Evolutionary conservation across 1,140 invertebrate genomes (phyloP).

Genomic region (Micrasema longulum): DNA sequence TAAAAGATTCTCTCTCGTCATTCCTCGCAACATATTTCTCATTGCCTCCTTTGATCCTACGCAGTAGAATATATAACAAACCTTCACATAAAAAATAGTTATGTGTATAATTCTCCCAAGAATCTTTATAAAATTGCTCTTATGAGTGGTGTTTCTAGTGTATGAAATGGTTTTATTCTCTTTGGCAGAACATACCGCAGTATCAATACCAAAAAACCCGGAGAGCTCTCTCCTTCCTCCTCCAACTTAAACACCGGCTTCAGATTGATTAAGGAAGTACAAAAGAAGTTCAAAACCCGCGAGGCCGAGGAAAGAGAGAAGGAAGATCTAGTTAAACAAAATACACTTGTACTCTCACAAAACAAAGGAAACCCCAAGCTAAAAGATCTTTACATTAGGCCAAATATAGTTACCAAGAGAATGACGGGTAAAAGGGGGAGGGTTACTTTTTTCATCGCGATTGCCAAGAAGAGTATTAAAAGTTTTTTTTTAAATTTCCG

Average conservation of each 20-base stretch:
- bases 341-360: slow-evolving; percentile 93
- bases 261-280: slow-evolving; percentile 98
- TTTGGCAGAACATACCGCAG: slow-evolving; percentile 92
- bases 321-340: slow-evolving; percentile 98
- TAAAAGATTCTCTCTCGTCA: too few species aligned
- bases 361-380: slow-evolving; percentile 98
- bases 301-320: slow-evolving; percentile 99
- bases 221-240: slow-evolving; percentile 94
- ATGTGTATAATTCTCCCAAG: too few species aligned
- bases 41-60: too few species aligned
- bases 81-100: too few species aligned
- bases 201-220: slow-evolving; percentile 98
- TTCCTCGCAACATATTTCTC: too few species aligned
- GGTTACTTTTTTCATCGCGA: too few species aligned
- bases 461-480: too few species aligned
- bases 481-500: too few species aligned
- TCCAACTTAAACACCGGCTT: slow-evolving; percentile 97
- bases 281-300: slow-evolving; percentile 97
- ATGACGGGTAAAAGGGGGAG: slow-evolving; percentile 88
- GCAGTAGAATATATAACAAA: too few species aligned
- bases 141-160: too few species aligned
- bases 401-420: slow-evolving; percentile 97
- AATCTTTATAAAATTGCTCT: too few species aligned
- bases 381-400: slow-evolving; percentile 98
- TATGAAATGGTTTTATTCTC: too few species aligned